A percentile compares a stretch with the other conserved stretches of the same genome.
phyloP scores from a whole-genome alignment of 2,113 vertebrate species.

The Eptesicus fuscus region DNA sequence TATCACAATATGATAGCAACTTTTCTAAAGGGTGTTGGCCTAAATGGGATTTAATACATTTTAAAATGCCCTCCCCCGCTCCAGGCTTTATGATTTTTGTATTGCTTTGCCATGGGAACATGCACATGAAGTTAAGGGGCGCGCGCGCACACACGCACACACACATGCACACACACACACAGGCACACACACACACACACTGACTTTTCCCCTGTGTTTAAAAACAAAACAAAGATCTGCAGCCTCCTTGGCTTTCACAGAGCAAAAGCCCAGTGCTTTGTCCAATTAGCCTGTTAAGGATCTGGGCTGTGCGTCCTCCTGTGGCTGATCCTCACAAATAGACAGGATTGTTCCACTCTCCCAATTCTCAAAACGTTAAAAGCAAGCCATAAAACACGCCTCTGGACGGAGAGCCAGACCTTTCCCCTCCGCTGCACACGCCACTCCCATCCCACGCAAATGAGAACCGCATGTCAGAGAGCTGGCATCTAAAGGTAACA shows the following conservation, averaged over 20 bases:
- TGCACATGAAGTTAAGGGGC: not conserved
- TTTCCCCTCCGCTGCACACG: not conserved
- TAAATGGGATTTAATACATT: not conserved
- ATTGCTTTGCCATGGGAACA: conserved; percentile 20
- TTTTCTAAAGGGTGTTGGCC: not conserved
- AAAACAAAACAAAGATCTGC: conserved; percentile 31
- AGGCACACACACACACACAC: not conserved
- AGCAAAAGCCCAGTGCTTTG: conserved; percentile 11
- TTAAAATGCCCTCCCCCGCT: not conserved
- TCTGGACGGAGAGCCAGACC: conserved; percentile 6
- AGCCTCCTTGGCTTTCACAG: not conserved
- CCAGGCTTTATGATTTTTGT: conserved; percentile 7
- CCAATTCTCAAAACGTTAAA: conserved; percentile 52
- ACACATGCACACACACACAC: not conserved
- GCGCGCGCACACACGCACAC: not conserved
- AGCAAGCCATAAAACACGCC: conserved; percentile 58
- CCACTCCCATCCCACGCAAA: conserved; percentile 41
- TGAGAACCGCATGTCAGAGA: conserved; percentile 57
- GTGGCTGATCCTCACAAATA: conserved; percentile 26
- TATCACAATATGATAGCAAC: not conserved
- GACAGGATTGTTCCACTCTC: conserved; percentile 51
- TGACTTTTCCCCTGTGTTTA: conserved; percentile 7
- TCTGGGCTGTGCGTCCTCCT: not conserved
- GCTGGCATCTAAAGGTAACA: conserved; percentile 40
- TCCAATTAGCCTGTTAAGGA: conserved; percentile 15